Conservation (phyloP, 2,888 invertebrate species). For the Andrena praecox region DNA sequence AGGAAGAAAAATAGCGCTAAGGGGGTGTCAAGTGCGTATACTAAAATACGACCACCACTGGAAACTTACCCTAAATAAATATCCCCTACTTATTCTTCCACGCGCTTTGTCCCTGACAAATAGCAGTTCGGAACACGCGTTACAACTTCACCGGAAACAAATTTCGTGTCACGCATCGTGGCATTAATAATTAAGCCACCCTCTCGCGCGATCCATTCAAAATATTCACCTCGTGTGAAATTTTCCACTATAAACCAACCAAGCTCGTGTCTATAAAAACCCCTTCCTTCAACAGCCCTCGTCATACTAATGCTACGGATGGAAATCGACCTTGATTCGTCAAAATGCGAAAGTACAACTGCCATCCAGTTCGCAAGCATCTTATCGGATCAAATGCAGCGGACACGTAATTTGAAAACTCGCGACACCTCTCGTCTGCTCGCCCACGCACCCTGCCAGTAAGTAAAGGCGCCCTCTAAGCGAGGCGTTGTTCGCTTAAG, state of each 20-base stretch:
- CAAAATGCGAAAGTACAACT: too few species aligned
- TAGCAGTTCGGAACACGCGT: slow-evolving; percentile 6
- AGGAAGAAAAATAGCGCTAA: slow-evolving; percentile 70
- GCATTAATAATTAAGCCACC: slow-evolving; percentile 4
- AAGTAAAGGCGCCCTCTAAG: slow-evolving; percentile 57
- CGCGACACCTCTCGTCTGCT: background rate
- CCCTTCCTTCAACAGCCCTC: too few species aligned
- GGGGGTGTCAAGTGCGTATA: slow-evolving; percentile 65
- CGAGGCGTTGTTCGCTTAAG: slow-evolving; percentile 66
- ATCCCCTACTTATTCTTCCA: slow-evolving; percentile 68
- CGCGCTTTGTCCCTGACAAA: slow-evolving; percentile 64
- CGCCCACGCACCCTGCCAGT: slow-evolving; percentile 6
- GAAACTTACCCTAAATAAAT: slow-evolving; percentile 78
- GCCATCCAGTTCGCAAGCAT: too few species aligned
- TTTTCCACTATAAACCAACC: too few species aligned
- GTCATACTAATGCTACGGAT: too few species aligned
- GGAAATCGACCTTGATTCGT: too few species aligned
- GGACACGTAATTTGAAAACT: slow-evolving; percentile 19
- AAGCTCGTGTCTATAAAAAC: too few species aligned
- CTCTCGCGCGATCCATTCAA: background rate
- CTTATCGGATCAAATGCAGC: slow-evolving; percentile 35
- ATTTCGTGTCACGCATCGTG: background rate
- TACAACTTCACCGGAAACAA: slow-evolving; percentile 14
- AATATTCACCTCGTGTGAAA: background rate
- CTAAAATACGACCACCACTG: slow-evolving; percentile 41